phyloP scores from a whole-genome alignment of 35 echinoderm and acorn worm species.

The Strongylocentrotus purpuratus region DNA sequence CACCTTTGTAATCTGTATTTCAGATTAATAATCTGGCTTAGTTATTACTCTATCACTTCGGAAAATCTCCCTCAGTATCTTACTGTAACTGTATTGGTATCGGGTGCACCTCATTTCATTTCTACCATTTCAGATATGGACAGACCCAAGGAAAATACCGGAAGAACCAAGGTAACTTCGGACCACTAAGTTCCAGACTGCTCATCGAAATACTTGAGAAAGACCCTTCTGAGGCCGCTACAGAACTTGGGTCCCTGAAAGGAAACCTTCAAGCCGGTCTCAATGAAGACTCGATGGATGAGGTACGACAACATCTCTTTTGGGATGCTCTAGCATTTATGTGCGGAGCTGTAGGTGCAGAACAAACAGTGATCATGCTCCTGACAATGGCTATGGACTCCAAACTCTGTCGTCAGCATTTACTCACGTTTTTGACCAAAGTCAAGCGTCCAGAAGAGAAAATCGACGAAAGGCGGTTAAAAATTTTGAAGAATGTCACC shows the following conservation, averaged over 20 bases:
- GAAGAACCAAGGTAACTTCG: background rate
- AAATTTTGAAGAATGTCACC: background rate
- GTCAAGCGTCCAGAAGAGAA: background rate
- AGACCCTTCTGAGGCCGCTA: slow-evolving; percentile 29
- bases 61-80: too few relatives aligned
- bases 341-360: slow-evolving; percentile 20
- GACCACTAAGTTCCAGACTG: slow-evolving; percentile 24
- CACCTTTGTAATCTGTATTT: too few relatives aligned
- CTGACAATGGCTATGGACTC: background rate
- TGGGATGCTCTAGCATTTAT: slow-evolving; percentile 10
- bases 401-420: background rate
- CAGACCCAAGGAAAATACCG: background rate
- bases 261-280: slow-evolving; percentile 34
- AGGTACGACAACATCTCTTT: slow-evolving; percentile 27
- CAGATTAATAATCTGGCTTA: too few relatives aligned
- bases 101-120: background rate
- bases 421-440: background rate
- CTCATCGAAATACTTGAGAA: background rate
- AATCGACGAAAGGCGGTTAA: background rate
- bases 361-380: slow-evolving; percentile 35
- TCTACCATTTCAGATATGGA: background rate
- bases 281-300: slow-evolving; percentile 23
- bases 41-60: too few relatives aligned
- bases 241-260: slow-evolving; percentile 18
- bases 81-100: too few relatives aligned